Evolutionary conservation across 2,113 vertebrate species (phyloP), one percentile per base, ranked within the genome.

Genomic region (Myrmecobius fasciatus): DNA sequence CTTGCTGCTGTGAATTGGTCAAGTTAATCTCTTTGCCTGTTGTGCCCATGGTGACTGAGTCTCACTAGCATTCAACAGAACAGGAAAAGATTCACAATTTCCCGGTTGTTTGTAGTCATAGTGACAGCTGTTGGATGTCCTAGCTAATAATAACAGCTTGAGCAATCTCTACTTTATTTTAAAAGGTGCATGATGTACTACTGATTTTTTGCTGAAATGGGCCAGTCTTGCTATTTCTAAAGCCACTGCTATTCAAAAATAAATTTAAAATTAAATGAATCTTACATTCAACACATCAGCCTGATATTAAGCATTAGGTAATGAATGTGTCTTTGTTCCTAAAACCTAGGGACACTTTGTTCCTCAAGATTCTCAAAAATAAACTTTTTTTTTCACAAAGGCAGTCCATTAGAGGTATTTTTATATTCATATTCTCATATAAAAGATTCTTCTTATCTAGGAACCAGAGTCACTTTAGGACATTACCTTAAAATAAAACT

Each of bases 221-320:
- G 11, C 9, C 89, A 92, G 53, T 31, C 43, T 90, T 95, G 89
- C 3, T 91, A 90, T 96, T 95, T 94, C 52, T 91, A 91, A 91
- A 92, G 51, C 53, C 89, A 92, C 48, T 94, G 89, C 67, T 60
- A 96, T 91, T 93, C 96, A 46, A 75, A 93, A 97, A n/a, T 2
- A 8, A 83, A 97, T 52, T 90, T 90, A 75, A 56, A 49, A n/a
- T 36, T 93, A 94, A 93, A 88, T 47, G 3, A 93, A 52, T 31
- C 26, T 36, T 93, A 53, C 22, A 75, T 92, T 67, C 31, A 88
- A 95, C 36, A 83, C 67, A 43, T 43, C 43, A 83, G 67, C 20
- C 43, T 43, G n/a, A 83, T 20, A 83, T 83, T 43, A 83, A 83
- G 67, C 6, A 83, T 43, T 83, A 43, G 3, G n/a, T 83, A n/a